Conservation (phyloP, 2,888 invertebrate species). For the Cheilosia scutellata region DNA sequence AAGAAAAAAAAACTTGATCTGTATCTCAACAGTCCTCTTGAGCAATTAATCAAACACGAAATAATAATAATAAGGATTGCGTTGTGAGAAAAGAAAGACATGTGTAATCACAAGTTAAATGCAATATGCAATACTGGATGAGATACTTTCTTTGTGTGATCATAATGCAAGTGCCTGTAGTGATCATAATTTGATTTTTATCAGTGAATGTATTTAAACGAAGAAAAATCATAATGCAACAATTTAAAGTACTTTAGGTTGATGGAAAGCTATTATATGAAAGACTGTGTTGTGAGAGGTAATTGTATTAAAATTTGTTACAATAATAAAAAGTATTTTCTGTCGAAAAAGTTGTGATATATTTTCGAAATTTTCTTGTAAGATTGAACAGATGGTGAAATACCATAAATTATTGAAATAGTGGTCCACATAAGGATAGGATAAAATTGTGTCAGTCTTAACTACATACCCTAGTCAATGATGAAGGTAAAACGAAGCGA, state of each 20-base stretch:
- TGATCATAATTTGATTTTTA: conserved; percentile 10
- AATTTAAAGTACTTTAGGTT: not conserved
- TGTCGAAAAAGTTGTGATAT: too few species aligned
- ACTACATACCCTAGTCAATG: too few species aligned
- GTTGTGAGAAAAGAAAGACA: conserved; percentile 2
- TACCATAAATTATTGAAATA: too few species aligned
- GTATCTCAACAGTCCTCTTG: conserved; percentile 49
- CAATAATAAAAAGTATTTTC: not conserved
- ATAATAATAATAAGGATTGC: conserved; percentile 27
- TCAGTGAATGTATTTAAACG: not conserved
- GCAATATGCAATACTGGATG: not conserved
- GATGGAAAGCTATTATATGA: not conserved
- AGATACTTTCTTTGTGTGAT: conserved; percentile 19
- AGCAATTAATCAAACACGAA: conserved; percentile 60
- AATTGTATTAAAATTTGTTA: not conserved
- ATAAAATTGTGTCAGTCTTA: too few species aligned
- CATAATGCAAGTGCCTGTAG: conserved; percentile 25
- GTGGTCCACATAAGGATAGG: too few species aligned
- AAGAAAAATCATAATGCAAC: not conserved
- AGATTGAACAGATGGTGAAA: too few species aligned
- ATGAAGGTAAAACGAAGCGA: too few species aligned
- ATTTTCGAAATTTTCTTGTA: too few species aligned
- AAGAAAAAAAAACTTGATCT: conserved; percentile 29
- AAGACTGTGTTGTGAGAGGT: not conserved
- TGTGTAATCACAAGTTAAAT: not conserved